These are phyloP conservation scores for Melanostoma mellinum DNA, from an alignment of 2,888 invertebrate genomes.

Conservation along the genomic window DNA sequence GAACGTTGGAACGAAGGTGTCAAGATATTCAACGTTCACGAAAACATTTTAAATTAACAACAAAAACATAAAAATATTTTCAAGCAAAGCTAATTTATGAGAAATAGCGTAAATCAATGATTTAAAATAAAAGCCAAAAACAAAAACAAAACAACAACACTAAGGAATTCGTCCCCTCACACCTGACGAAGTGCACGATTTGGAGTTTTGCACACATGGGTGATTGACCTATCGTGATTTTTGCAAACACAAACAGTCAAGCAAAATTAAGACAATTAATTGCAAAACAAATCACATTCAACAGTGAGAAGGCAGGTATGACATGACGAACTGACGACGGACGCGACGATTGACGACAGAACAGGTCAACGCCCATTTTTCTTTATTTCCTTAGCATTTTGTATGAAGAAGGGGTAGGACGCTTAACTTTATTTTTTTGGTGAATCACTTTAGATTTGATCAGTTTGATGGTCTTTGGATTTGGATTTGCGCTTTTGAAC, in stretches of 20 bases:
- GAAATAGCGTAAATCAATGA: conserved; percentile 49
- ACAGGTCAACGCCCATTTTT: conserved; percentile 71
- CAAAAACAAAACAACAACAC: conserved; percentile 17
- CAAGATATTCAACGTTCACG: too few species aligned
- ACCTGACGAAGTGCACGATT: conserved; percentile 33
- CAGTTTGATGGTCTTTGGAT: conserved; percentile 28
- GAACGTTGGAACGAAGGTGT: not conserved
- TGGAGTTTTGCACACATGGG: conserved; percentile 22
- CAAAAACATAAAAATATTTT: conserved; percentile 4
- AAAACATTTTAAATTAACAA: conserved; percentile 22
- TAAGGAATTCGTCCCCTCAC: conserved; percentile 3
- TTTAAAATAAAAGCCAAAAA: conserved; percentile 24
- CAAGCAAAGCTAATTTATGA: conserved; percentile 41
- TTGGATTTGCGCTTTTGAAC: conserved; percentile 41
- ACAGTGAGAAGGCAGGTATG: conserved; percentile 43
- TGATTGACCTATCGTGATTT: conserved; percentile 57
- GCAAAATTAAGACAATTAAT: conserved; percentile 51
- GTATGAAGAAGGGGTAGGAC: not conserved
- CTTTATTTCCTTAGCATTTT: conserved; percentile 37
- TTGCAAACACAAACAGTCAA: conserved; percentile 17
- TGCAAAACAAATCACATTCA: conserved; percentile 71
- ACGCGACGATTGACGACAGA: not conserved
- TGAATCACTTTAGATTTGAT: conserved; percentile 44
- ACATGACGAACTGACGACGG: conserved; percentile 8
- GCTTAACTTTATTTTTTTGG: not conserved